Percentiles rank a stretch among this genome's conserved stretches.
Conservation (phyloP, 2,113 vertebrate species). For the mouse (Mus musculus) region DNA sequence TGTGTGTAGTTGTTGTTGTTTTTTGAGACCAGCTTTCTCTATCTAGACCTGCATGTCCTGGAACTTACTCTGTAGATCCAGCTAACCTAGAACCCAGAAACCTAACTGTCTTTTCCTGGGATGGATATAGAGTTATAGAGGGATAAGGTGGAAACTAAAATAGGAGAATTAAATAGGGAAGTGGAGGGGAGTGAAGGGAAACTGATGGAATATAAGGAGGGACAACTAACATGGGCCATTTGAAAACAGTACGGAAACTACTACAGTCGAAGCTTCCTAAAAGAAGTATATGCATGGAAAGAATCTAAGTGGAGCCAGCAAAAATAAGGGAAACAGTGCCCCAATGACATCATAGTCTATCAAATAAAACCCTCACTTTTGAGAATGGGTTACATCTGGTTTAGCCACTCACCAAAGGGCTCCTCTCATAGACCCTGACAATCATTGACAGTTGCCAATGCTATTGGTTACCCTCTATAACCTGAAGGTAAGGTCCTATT, state of each 20-base stretch:
- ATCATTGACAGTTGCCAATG: not conserved
- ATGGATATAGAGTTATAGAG: not conserved
- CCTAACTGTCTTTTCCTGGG: not conserved
- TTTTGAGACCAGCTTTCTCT: not conserved
- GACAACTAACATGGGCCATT: not conserved
- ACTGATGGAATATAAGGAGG: too few relatives aligned
- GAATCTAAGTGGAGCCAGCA: not conserved
- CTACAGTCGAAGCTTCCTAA: not conserved
- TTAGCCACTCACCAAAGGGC: not conserved
- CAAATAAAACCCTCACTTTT: not conserved
- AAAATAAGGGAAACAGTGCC: not conserved
- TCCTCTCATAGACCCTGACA: not conserved
- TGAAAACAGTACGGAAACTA: not conserved
- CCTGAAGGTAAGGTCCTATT: not conserved
- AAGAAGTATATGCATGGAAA: not conserved
- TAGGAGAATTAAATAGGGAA: not conserved
- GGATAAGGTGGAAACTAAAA: not conserved
- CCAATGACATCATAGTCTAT: not conserved
- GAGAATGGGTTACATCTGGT: not conserved
- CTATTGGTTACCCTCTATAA: not conserved
- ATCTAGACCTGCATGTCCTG: not conserved
- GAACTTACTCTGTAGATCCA: not conserved
- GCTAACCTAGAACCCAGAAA: too few relatives aligned
- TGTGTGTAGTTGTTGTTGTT: not conserved
- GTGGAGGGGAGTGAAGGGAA: not conserved